A percentile compares a stretch with the other conserved stretches of the same genome.
Conservation (phyloP, 2,888 invertebrate genomes). For the Trachelus tabidus region DNA sequence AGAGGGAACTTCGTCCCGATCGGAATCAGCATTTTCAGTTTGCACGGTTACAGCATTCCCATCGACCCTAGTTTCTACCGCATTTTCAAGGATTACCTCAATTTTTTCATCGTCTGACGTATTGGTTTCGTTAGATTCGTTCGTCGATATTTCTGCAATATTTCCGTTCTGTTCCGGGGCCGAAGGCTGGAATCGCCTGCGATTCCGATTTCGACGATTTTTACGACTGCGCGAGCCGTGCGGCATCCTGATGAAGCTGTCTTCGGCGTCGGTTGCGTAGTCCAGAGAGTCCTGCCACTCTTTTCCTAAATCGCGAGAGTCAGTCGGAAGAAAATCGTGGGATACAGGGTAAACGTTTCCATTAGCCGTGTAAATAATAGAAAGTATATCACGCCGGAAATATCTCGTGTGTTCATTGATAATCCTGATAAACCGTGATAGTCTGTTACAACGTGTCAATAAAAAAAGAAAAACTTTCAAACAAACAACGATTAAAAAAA, state of each 20-base stretch:
- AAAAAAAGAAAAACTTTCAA: background rate
- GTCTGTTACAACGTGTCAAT: background rate
- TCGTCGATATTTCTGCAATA: conserved; percentile 4
- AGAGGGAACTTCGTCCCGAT: background rate
- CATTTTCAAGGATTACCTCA: background rate
- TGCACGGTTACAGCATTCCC: background rate
- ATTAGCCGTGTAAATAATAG: background rate
- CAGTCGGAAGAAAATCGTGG: background rate
- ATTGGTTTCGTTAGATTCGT: conserved; percentile 15
- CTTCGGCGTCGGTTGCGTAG: conserved; percentile 41
- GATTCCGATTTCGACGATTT: conserved; percentile 47
- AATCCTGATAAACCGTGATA: background rate
- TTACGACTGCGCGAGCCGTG: conserved; percentile 50
- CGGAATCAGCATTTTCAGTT: background rate
- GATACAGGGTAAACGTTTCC: background rate
- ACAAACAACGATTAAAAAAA: background rate
- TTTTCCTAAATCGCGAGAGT: background rate
- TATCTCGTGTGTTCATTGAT: background rate
- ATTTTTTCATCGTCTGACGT: conserved; percentile 32
- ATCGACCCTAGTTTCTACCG: background rate
- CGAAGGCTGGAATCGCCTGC: conserved; percentile 29
- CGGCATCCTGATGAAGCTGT: conserved; percentile 43
- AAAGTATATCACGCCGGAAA: background rate
- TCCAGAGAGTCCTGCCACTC: conserved; percentile 23
- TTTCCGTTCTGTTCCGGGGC: conserved; percentile 17